Evolutionary conservation across 30 jellyfish, hydroid and myxozoan species (phyloP), one percentile per base, ranked within the genome.

Genomic region (Calvadosia cruxmelitensis): DNA sequence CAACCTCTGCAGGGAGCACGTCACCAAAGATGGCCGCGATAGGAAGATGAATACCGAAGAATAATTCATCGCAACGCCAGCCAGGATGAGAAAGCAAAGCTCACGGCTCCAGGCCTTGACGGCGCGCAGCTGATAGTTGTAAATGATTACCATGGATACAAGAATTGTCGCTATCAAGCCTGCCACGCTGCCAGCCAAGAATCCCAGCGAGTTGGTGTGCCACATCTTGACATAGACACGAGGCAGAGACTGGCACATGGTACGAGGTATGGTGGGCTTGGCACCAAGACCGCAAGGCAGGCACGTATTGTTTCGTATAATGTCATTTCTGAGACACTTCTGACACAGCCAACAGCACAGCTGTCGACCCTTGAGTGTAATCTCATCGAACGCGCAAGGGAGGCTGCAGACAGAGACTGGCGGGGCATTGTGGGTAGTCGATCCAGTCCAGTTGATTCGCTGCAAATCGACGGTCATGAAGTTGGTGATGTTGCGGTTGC

Each of bases 81-180:
- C 1, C 70, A 89, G 76, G 50, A 81, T 81, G 49, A 67, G 69
- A 68, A 81, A 53, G 82, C 98, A 81, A 3, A 89, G 76, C 49
- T 89, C 95, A 49, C 98, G 69, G 34, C 98, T 84, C 29, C 93
- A 89, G 10, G 93, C 91, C 32, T 67, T 75, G n/a, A 89, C 89
- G 29, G 77, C 29, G 23, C 95, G 75, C 63, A 49, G 42, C 2
- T 81, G 62, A 75, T 63, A 57, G 72, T 89, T 51, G 74, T 74
- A 66, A 12, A 81, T 51, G 50, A 89, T 68, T 69, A 89, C 63
- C 16, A 49, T 82, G 53, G 61, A 77, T 26, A 89, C 98, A 64
- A 81, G 72, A 42, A 70, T 32, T 20, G 88, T 79, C 5, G 70
- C 53, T 1, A 77, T 1, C 35, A 89, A 10, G 7, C 98, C 98